These are phyloP conservation scores for Neogale vison DNA, from an alignment of 2,113 vertebrate species.

Conservation along the genomic window DNA sequence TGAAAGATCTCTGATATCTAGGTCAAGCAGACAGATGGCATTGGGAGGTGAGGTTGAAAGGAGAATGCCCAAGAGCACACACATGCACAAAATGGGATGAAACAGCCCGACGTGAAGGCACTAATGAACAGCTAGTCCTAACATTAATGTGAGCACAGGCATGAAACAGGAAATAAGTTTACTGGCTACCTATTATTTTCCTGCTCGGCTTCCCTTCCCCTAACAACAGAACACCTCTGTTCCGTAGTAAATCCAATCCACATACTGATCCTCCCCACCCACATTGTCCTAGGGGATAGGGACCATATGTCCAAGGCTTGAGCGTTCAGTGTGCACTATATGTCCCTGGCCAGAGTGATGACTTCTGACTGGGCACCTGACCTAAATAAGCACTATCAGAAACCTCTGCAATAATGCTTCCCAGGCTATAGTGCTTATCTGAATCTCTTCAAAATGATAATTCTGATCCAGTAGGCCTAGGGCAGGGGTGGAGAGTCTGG, in stretches of 20 bases:
- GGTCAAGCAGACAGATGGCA: conserved; percentile 68
- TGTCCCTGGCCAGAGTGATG: not conserved
- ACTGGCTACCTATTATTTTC: not conserved
- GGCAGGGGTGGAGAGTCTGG: not conserved
- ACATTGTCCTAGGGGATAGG: not conserved
- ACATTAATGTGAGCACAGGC: not conserved
- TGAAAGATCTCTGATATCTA: conserved; percentile 10
- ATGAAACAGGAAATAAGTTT: not conserved
- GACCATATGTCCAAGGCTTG: not conserved
- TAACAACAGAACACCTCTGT: not conserved
- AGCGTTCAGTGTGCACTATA: not conserved
- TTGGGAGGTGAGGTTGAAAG: not conserved
- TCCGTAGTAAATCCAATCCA: not conserved
- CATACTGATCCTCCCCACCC: not conserved
- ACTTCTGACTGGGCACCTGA: not conserved
- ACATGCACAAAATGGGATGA: not conserved
- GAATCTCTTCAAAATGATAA: not conserved
- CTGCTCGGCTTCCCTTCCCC: not conserved
- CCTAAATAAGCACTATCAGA: not conserved
- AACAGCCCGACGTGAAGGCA: not conserved
- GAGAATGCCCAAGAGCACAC: accelerated
- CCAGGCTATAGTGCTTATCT: not conserved
- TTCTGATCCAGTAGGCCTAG: not conserved
- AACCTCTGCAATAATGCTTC: not conserved
- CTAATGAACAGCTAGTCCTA: not conserved